Percentiles rank a stretch among this genome's conserved stretches.
Evolutionary conservation across 1,140 invertebrate genomes (phyloP).

Genomic region (Stenopsyche tienmushanensis): DNA sequence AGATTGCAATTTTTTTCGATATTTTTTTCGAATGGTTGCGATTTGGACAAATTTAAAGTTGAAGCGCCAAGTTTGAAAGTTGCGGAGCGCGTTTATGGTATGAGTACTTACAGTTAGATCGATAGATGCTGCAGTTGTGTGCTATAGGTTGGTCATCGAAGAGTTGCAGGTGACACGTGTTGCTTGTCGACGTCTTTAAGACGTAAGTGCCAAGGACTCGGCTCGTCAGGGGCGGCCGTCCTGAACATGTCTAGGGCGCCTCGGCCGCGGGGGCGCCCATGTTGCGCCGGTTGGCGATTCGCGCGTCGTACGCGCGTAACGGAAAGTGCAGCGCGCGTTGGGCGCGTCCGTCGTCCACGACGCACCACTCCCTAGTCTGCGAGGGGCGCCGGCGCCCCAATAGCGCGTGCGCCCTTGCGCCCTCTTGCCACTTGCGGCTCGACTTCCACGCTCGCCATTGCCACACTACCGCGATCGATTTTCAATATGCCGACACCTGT

Average conservation of each 20-base stretch:
- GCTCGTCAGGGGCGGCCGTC: not conserved
- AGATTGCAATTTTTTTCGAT: too few relatives aligned
- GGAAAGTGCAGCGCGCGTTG: not conserved
- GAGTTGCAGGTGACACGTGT: constrained; percentile 10
- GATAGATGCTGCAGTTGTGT: not conserved
- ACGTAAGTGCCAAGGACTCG: too few relatives aligned
- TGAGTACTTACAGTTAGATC: not conserved
- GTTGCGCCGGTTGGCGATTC: constrained; percentile 10
- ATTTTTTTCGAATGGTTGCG: too few relatives aligned
- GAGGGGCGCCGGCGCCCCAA: constrained; percentile 35
- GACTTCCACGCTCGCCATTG: constrained; percentile 14
- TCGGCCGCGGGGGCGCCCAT: not conserved
- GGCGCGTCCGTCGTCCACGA: constrained; percentile 14
- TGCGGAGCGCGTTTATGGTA: too few relatives aligned
- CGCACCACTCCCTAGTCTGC: constrained; percentile 29
- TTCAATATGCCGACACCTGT: constrained; percentile 41
- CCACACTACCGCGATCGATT: constrained; percentile 39
- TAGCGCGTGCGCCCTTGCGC: constrained; percentile 28
- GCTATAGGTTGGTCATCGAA: constrained; percentile 6
- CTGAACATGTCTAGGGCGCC: too few relatives aligned
- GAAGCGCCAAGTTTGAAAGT: too few relatives aligned
- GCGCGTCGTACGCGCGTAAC: not conserved
- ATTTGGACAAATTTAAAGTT: too few relatives aligned
- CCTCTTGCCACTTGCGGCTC: not conserved
- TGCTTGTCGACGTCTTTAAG: not conserved